A percentile compares a stretch with the other conserved stretches of the same genome.
phyloP scores from a whole-genome alignment of 1,140 invertebrate species.

The Limonius californicus region DNA sequence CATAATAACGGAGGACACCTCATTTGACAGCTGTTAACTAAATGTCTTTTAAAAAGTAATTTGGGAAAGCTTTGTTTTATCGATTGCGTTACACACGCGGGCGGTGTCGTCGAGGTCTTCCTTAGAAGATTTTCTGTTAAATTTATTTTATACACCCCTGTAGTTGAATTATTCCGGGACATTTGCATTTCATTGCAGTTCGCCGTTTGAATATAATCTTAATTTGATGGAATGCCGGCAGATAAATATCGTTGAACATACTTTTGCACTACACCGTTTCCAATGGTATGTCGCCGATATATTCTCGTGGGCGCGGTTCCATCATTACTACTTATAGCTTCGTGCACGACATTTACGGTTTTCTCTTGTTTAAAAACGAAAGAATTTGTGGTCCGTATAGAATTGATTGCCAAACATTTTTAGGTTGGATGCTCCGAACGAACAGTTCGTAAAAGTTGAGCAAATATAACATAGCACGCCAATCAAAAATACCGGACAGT shows the following conservation, averaged over 20 bases:
- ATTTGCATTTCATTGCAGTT: slow-evolving; percentile 27
- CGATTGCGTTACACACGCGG: not conserved
- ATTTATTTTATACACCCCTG: slow-evolving; percentile 6
- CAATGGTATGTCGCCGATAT: slow-evolving; percentile 6
- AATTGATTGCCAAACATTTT: too few species aligned
- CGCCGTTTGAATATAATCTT: slow-evolving; percentile 23
- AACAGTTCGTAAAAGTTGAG: too few species aligned
- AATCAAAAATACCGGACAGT: too few species aligned
- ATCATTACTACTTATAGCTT: not conserved
- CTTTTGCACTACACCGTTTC: slow-evolving; percentile 23
- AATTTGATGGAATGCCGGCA: slow-evolving; percentile 28
- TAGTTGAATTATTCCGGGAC: slow-evolving; percentile 22
- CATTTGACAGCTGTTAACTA: slow-evolving; percentile 13
- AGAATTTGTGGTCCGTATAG: too few species aligned
- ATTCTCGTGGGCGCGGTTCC: slow-evolving; percentile 12
- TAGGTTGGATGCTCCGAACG: too few species aligned
- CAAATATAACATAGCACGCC: too few species aligned
- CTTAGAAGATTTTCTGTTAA: slow-evolving; percentile 5
- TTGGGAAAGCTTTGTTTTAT: not conserved
- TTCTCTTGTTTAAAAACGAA: slow-evolving; percentile 4
- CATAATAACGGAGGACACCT: slow-evolving; percentile 10
- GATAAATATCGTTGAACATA: slow-evolving; percentile 25
- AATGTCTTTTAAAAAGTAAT: slow-evolving; percentile 12
- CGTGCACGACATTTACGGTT: not conserved
- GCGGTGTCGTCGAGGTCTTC: not conserved